Base-by-base conservation (phyloP, 2,113 vertebrate genomes). In the Malurus cyaneus region DNA sequence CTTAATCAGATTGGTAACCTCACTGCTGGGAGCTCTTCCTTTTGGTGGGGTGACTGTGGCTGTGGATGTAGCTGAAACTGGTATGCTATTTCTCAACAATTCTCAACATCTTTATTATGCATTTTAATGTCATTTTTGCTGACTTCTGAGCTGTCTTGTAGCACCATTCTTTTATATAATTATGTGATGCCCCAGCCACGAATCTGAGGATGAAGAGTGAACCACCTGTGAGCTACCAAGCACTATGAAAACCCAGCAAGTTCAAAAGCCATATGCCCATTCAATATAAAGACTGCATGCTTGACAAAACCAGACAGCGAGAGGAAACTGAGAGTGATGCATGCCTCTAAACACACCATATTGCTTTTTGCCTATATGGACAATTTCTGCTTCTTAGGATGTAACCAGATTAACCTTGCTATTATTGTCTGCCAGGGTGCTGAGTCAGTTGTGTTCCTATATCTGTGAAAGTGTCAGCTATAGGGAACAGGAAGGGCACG, bases 361-460 rank as follows among this genome's bases (percentile, higher is more conserved):
- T 69, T 79, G 53, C 67, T 88, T 94, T 91, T 89, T 93, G 79
- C 76, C 74, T 88, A 3, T 80, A 81, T 64, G 56, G 62, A 49
- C 74, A 70, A 34, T 82, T 94, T 54, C 67, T 89, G 20, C 62
- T 73, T 56, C 32, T 86, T 70, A 88, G 74, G 50, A 44, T 66
- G 71, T 89, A 86, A 88, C 39, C 64, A 89, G 79, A 86, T 88
- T 86, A 92, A 86, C 93, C 74, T 95, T 76, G 74, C 53, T 93
- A 42, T 95, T 92, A 31, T 54, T 92, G 78, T 65, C 78, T 8
- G 4, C 64, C 89, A 57, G 71, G 34, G 32, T 92, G 92, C 93
- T 88, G 85, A 91, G 79, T 93, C 93, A 80, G 47, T 61, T 5
- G 8, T 83, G 64, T 92, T 93, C 62, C 89, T 46, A 5, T 66